These are phyloP conservation scores for Gallinago undulata DNA, from an alignment of 2,113 vertebrate genomes.

Conservation along the genomic window DNA sequence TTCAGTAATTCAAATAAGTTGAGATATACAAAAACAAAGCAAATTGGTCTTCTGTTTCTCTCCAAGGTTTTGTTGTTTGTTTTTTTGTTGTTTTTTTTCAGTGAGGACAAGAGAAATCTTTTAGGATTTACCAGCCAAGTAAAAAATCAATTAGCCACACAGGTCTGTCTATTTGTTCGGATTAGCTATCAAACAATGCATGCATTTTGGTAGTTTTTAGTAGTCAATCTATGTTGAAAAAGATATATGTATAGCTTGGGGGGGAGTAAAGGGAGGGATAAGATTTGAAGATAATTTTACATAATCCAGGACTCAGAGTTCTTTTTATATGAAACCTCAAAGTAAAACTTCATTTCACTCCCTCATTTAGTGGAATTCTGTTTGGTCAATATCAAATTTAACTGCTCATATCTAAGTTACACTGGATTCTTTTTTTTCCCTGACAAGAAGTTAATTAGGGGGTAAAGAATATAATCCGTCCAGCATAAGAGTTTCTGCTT, in stretches of 20 bases:
- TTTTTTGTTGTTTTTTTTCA: not conserved
- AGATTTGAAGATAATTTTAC: not conserved
- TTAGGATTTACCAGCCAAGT: not conserved
- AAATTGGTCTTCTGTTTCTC: not conserved
- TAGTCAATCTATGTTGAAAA: not conserved
- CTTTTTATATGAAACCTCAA: not conserved
- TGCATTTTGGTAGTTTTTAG: not conserved
- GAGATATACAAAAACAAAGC: not conserved
- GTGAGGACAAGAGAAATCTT: not conserved
- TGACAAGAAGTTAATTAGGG: not conserved
- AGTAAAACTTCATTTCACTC: not conserved
- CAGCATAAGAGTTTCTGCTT: not conserved
- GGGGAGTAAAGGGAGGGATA: not conserved
- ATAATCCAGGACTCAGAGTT: not conserved
- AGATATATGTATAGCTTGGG: fast-evolving
- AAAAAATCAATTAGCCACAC: constrained; percentile 24
- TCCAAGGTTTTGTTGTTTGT: not conserved
- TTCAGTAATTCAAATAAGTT: not conserved
- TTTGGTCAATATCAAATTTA: not conserved
- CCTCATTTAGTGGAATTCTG: not conserved
- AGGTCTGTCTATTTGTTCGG: not conserved
- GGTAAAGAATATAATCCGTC: not conserved
- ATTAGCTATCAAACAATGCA: not conserved
- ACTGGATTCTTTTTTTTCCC: not conserved
- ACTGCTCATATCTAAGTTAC: not conserved